Conservation (phyloP, 2,888 invertebrate genomes). For the Petrolisthes cinctipes region DNA sequence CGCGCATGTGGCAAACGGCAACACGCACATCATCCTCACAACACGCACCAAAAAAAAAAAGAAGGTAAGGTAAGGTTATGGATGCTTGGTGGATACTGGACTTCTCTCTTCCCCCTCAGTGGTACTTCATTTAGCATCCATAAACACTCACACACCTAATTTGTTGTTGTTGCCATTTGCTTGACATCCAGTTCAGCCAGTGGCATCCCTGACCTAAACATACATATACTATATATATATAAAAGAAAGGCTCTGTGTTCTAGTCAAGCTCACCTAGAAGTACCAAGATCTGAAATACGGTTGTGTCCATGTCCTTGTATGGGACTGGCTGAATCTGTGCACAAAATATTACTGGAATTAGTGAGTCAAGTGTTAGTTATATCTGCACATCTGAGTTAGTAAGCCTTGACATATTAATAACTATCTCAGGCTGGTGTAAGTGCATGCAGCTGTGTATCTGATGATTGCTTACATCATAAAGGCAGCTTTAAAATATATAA, state of each 20-base stretch:
- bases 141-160: background rate
- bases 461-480: no score
- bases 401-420: no score
- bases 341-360: no score
- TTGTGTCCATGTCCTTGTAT: background rate
- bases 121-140: background rate
- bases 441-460: no score
- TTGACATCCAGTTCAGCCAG: background rate
- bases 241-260: background rate
- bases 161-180: background rate
- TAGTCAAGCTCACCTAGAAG: background rate
- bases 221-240: background rate
- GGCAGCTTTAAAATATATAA: no score
- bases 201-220: background rate
- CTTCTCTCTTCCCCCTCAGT: background rate
- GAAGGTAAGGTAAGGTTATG: background rate
- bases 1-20: conserved; percentile 8
- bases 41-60: background rate
- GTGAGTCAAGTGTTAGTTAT: no score
- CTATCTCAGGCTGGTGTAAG: no score
- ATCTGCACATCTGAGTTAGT: no score
- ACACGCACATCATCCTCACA: conserved; percentile 5
- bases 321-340: no score
- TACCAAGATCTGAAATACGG: background rate
- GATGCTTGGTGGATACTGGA: conserved; percentile 15